A percentile compares a stretch with the other conserved stretches of the same genome.
These are phyloP conservation scores for Brachionus asplanchnoidis DNA, from an alignment of 1,140 invertebrate genomes.

Conservation along the genomic window DNA sequence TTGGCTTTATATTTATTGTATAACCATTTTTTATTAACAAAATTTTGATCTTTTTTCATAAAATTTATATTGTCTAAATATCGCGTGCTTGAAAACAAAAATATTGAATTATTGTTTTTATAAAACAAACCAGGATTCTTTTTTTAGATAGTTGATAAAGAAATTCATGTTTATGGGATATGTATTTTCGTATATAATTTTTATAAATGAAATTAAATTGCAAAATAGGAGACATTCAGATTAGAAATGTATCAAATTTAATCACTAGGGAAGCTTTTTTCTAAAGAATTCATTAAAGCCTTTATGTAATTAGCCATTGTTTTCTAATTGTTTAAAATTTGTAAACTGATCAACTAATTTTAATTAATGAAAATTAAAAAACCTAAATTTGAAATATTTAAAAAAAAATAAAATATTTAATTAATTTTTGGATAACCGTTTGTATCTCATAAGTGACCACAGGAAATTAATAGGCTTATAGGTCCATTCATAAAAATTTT, in stretches of 20 bases:
- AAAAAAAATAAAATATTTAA: too few relatives aligned
- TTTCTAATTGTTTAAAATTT: too few relatives aligned
- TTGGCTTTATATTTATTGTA: not conserved
- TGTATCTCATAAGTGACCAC: too few relatives aligned
- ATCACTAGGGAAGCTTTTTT: not conserved
- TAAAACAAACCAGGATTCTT: not conserved
- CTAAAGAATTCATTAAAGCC: too few relatives aligned
- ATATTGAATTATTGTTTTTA: not conserved
- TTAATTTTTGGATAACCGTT: too few relatives aligned
- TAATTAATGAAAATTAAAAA: too few relatives aligned
- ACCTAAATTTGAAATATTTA: too few relatives aligned
- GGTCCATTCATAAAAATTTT: too few relatives aligned
- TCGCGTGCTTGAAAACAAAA: not conserved
- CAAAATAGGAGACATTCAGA: not conserved
- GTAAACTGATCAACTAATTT: too few relatives aligned
- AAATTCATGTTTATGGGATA: not conserved
- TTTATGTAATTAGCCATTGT: too few relatives aligned
- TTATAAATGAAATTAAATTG: not conserved
- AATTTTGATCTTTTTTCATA: not conserved
- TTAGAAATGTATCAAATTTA: not conserved
- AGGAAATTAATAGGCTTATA: too few relatives aligned
- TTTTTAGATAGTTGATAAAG: not conserved
- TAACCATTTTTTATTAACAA: not conserved
- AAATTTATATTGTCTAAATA: not conserved
- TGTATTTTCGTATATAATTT: not conserved